Evolutionary conservation across 2,797 vertebrate genomes (phyloP), one percentile per base, ranked within the genome.

Genomic region (Chiroxiphia lanceolata): DNA sequence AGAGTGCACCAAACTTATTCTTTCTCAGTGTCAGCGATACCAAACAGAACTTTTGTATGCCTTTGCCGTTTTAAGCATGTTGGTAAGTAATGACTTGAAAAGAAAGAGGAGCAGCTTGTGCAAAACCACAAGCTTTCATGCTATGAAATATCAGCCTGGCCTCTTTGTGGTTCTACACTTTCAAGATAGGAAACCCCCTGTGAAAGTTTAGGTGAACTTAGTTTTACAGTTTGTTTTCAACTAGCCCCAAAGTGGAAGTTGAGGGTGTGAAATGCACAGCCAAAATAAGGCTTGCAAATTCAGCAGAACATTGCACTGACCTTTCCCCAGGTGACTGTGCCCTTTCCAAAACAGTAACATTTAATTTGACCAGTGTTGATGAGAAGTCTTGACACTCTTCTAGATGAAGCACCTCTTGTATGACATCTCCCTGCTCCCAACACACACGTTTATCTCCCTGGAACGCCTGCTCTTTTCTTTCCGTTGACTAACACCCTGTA

Each of bases 151-250:
- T 83, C 85, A 94, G 42, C 44, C 67, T 6, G 29, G 67, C 56
- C 27, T 94, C 79, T 71, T 47, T 79, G 90, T 0, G 26, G 88
- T 94, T 51, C 70, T 76, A 14, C 14, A 7, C 77, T 61, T 91
- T 84, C 40, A 75, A 1, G 47, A 19, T 4, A 74, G 94, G 90
- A 96, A 96, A 93, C n/a, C 44, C 90, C 95, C 83, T 50, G 70
- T 74, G 63, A 95, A 92, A 92, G 80, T 89, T 91, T 88, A 93
- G 33, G 23, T 92, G 67, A 95, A 61, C 22, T 76, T 54, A 36
- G n/a, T 45, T 74, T 89, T 75, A 42, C 14, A 59, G 34, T 48
- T 5, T 70, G 2, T 88, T 90, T 94, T 85, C 25, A 75, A n/a
- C 57, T 17, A 53, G 45, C 27, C 5, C 27, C 3, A 18, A 40